Conservation (phyloP, 92 coral and sea anemone genomes). For the Paragorgia papillata region DNA sequence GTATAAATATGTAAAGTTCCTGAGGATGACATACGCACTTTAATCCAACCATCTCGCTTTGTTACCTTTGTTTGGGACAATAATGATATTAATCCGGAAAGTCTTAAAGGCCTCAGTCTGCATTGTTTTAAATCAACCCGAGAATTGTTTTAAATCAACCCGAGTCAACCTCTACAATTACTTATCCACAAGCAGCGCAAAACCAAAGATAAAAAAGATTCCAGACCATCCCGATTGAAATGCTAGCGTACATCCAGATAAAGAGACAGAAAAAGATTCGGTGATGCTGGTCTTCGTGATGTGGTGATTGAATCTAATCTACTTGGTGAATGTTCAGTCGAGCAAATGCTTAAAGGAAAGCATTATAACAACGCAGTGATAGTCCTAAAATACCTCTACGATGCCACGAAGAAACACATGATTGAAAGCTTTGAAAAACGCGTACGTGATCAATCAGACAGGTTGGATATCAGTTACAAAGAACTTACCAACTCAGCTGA, state of each 20-base stretch:
- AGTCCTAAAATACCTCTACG: slow-evolving; percentile 11
- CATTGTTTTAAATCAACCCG: slow-evolving; percentile 23
- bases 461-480: slow-evolving; percentile 1
- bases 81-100: slow-evolving; percentile 33
- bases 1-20: no score
- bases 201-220: not conserved
- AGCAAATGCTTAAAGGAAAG: slow-evolving; percentile 28
- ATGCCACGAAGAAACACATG: slow-evolving; percentile 23
- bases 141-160: not conserved
- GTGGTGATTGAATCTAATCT: not conserved
- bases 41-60: slow-evolving; percentile 22
- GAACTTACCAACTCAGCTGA: slow-evolving; percentile 13
- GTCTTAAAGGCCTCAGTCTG: slow-evolving; percentile 24
- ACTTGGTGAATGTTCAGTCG: slow-evolving; percentile 24
- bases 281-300: slow-evolving; percentile 11
- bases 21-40: no score
- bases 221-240: not conserved
- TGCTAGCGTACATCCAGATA: slow-evolving; percentile 6
- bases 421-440: slow-evolving; percentile 3
- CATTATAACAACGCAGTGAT: slow-evolving; percentile 21
- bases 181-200: not conserved
- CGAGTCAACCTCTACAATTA: not conserved
- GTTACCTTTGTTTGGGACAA: no score
- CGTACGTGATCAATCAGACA: not conserved
- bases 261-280: slow-evolving; percentile 16